phyloP scores from a whole-genome alignment of 2,888 invertebrate genomes.

The Geophilus truncorum region DNA sequence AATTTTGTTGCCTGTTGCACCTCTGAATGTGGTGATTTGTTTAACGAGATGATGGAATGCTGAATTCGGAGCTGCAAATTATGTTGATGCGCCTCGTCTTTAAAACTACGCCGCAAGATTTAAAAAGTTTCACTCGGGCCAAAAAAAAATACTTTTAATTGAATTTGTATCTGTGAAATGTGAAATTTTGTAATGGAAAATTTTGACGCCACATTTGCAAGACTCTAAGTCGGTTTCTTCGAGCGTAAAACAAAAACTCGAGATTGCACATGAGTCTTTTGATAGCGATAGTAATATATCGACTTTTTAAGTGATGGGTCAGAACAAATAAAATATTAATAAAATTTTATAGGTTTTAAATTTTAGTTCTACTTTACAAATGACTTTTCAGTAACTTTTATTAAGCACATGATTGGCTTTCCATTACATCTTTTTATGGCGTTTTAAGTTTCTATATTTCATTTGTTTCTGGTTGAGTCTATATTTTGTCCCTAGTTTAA shows the following conservation, averaged over 20 bases:
- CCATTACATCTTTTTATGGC: no score
- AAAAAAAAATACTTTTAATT: not conserved
- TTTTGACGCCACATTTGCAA: not conserved
- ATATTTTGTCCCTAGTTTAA: no score
- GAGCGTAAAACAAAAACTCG: not conserved
- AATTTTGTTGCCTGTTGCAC: not conserved
- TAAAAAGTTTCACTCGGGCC: not conserved
- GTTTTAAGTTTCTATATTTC: no score
- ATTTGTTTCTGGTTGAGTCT: no score
- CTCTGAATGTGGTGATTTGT: not conserved
- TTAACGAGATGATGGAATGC: not conserved
- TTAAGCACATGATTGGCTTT: no score
- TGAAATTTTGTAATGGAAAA: not conserved
- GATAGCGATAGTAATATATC: not conserved
- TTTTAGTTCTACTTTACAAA: no score
- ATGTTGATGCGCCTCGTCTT: not conserved
- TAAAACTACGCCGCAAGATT: not conserved
- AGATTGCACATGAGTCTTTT: not conserved
- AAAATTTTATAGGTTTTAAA: not conserved
- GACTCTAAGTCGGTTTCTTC: not conserved
- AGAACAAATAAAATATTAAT: not conserved
- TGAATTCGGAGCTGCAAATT: not conserved
- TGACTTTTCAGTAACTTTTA: no score
- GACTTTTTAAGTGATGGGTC: not conserved
- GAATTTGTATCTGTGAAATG: not conserved